A percentile compares a stretch with the other conserved stretches of the same genome.
phyloP scores from a whole-genome alignment of 2,888 invertebrate genomes.

The Aspidiotus destructor region DNA sequence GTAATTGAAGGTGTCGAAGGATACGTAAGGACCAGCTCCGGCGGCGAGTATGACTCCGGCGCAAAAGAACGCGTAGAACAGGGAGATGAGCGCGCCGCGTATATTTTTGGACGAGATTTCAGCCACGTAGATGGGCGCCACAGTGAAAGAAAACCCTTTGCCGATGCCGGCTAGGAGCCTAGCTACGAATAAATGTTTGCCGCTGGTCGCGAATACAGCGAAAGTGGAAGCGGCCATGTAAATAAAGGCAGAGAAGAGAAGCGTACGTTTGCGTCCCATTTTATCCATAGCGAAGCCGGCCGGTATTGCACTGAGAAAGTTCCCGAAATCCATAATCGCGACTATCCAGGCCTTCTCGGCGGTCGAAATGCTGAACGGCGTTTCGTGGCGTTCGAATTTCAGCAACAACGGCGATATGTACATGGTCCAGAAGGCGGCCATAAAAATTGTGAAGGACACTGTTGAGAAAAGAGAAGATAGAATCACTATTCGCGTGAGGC shows the following conservation, averaged over 20 bases:
- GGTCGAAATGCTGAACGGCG: constrained; percentile 32
- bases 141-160: constrained; percentile 39
- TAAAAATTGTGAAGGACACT: constrained; percentile 36
- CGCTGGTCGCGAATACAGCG: constrained; percentile 40
- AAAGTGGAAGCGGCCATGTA: constrained; percentile 42
- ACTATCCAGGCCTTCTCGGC: constrained; percentile 37
- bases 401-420: constrained; percentile 38
- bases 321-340: constrained; percentile 39
- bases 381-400: constrained; percentile 34
- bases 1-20: constrained; percentile 35
- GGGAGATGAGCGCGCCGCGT: constrained; percentile 38
- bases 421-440: constrained; percentile 37
- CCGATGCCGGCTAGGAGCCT: constrained; percentile 37
- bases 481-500: no score
- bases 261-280: constrained; percentile 37
- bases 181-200: constrained; percentile 37
- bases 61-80: constrained; percentile 38
- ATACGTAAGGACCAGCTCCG: constrained; percentile 35
- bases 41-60: constrained; percentile 38
- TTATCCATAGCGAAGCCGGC: constrained; percentile 38
- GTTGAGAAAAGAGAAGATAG: neutral
- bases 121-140: constrained; percentile 38
- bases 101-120: constrained; percentile 38
- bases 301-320: constrained; percentile 38
- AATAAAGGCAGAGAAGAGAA: constrained; percentile 41